phyloP scores from a whole-genome alignment of 2,113 vertebrate genomes.

The Micronisus gabar region DNA sequence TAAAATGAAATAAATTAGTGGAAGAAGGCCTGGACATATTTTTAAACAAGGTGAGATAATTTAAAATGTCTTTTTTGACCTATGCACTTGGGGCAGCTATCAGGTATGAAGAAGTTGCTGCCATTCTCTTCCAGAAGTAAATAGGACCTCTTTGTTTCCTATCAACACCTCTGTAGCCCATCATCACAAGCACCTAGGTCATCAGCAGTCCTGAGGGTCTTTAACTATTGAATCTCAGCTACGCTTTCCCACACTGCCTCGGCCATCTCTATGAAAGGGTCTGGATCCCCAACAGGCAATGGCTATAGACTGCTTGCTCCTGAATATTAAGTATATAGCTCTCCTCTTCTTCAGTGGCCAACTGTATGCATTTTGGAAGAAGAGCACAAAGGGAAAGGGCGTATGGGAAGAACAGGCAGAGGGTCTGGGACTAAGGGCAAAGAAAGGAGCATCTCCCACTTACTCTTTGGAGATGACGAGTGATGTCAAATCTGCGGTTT shows the following conservation, averaged over 20 bases:
- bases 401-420: not conserved
- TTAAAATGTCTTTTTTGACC: not conserved
- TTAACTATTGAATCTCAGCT: not conserved
- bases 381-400: not conserved
- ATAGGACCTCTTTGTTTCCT: not conserved
- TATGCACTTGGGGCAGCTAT: not conserved
- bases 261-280: accelerated
- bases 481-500: not conserved
- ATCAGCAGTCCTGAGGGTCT: accelerated
- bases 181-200: not conserved
- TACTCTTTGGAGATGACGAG: too few relatives aligned
- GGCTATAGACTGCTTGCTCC: not conserved
- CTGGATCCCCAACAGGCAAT: not conserved
- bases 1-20: not conserved
- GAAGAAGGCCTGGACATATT: not conserved
- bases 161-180: not conserved
- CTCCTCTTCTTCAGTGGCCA: not conserved
- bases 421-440: not conserved
- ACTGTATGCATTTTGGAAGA: not conserved
- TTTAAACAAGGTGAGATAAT: not conserved
- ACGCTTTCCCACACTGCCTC: not conserved
- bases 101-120: not conserved
- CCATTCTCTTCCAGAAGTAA: not conserved
- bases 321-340: not conserved
- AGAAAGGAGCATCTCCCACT: not conserved